Conservation (phyloP, 2,888 invertebrate genomes). For the Plagodis dolabraria region DNA sequence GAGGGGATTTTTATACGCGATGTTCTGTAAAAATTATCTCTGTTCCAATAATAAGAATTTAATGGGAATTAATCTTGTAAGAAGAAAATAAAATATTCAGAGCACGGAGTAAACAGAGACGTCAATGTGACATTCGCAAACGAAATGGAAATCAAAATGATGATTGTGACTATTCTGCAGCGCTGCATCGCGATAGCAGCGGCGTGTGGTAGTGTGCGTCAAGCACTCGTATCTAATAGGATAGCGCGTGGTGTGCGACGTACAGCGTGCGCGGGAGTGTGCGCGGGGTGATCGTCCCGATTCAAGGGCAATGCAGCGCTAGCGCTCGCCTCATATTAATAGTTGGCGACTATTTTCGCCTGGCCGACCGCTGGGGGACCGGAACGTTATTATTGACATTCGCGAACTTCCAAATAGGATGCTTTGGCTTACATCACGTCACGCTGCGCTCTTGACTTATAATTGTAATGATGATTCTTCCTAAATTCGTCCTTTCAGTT, state of each 20-base stretch:
- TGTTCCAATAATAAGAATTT: constrained; percentile 13
- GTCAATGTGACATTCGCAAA: constrained; percentile 71
- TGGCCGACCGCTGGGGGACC: constrained; percentile 73
- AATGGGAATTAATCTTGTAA: constrained; percentile 35
- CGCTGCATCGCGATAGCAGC: constrained; percentile 68
- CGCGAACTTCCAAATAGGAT: constrained; percentile 72
- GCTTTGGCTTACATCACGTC: constrained; percentile 57
- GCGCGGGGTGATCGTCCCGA: constrained; percentile 81
- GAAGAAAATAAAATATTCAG: constrained; percentile 40
- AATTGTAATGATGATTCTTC: constrained; percentile 4
- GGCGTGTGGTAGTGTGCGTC: constrained; percentile 45
- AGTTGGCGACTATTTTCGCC: constrained; percentile 83
- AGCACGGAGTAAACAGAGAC: constrained; percentile 52
- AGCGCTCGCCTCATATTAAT: constrained; percentile 80
- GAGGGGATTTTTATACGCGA: background rate
- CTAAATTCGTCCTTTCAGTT: background rate
- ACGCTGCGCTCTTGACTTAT: constrained; percentile 8
- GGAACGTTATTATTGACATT: constrained; percentile 83
- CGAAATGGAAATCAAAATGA: constrained; percentile 79
- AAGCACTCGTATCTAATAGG: constrained; percentile 47
- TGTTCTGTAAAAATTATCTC: background rate
- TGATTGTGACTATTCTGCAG: constrained; percentile 71
- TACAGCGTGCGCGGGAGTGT: constrained; percentile 66
- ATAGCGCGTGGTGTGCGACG: constrained; percentile 41
- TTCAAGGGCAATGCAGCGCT: constrained; percentile 83